Conservation (phyloP, 2,797 vertebrate genomes). For the Acomys russatus region DNA sequence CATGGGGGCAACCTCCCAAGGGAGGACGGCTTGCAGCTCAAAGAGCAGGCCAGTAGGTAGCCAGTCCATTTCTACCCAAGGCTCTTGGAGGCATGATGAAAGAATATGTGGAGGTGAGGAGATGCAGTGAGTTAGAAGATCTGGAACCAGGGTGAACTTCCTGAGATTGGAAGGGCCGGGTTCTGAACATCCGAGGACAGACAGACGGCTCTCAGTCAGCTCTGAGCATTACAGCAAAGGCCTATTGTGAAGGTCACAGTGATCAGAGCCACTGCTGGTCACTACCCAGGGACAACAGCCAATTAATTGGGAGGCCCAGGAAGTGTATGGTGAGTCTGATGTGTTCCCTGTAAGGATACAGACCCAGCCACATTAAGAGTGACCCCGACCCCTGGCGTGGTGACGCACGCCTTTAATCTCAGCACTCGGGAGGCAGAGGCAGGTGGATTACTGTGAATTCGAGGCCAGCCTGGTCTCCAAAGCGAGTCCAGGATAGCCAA, state of each 20-base stretch:
- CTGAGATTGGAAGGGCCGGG: background rate
- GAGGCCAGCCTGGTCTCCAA: no score
- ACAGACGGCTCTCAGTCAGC: background rate
- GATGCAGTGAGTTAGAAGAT: no score
- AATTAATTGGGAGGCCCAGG: background rate
- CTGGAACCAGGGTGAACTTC: background rate
- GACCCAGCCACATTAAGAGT: background rate
- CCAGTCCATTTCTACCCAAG: background rate
- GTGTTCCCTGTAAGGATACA: background rate
- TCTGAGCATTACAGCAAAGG: background rate
- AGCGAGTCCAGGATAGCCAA: no score
- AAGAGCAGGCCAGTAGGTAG: fast-evolving
- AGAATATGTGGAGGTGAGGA: fast-evolving
- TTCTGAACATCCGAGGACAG: background rate
- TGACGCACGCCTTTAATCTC: no score
- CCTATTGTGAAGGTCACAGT: no score
- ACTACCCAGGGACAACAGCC: background rate
- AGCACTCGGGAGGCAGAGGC: no score
- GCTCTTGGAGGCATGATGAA: background rate
- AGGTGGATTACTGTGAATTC: no score
- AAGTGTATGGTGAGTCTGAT: background rate
- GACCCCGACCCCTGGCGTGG: no score
- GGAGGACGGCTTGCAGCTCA: background rate
- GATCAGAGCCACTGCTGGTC: background rate
- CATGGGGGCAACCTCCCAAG: background rate